phyloP scores from a whole-genome alignment of 2,888 invertebrate species.

The Agonopterix arenella region DNA sequence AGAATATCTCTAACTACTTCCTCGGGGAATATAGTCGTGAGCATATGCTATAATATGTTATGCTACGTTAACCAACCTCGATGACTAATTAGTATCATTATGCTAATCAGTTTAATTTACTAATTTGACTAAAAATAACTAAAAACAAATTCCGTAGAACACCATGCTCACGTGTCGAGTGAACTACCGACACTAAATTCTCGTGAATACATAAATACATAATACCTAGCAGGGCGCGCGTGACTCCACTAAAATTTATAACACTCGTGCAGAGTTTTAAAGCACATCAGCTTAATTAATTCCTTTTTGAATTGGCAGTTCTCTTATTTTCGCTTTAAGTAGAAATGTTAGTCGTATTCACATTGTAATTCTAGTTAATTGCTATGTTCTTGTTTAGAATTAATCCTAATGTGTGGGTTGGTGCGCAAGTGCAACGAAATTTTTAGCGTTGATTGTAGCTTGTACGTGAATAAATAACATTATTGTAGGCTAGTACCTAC shows the following conservation, averaged over 20 bases:
- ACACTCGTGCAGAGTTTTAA: constrained; percentile 45
- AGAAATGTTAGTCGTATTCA: constrained; percentile 6
- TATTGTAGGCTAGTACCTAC: no score
- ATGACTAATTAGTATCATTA: no score
- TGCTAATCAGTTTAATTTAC: no score
- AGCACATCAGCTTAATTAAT: constrained; percentile 53
- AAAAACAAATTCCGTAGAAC: not conserved
- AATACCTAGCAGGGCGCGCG: constrained; percentile 21
- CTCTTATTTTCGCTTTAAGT: constrained; percentile 29
- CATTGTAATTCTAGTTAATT: constrained; percentile 6
- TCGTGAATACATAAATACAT: constrained; percentile 36
- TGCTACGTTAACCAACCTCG: no score
- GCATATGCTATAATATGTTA: no score
- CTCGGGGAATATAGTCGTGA: no score
- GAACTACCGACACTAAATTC: constrained; percentile 32
- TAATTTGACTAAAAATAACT: no score
- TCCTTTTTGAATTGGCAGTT: constrained; percentile 42
- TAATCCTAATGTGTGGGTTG: no score
- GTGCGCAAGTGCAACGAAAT: no score
- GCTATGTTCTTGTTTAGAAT: not conserved
- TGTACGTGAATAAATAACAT: no score
- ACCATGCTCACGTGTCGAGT: constrained; percentile 21
- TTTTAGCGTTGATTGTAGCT: no score
- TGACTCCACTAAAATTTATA: constrained; percentile 48
- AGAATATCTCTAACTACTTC: no score